Conservation (phyloP, 2,113 vertebrate species). For the Rhinichthys klamathensis region DNA sequence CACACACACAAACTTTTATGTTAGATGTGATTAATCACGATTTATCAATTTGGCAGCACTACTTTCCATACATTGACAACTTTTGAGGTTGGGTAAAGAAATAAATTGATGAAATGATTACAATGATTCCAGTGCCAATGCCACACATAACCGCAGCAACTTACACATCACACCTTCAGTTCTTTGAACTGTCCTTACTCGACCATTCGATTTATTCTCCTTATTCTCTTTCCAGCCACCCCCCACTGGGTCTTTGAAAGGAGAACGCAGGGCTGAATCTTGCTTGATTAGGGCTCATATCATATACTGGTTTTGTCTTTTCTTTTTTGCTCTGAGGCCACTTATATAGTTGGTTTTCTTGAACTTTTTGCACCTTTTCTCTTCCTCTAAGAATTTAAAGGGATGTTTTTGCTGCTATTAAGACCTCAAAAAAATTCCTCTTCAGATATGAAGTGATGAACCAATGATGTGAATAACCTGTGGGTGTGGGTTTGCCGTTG, state of each 20-base stretch:
- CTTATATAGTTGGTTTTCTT: conserved; percentile 1
- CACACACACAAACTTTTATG: too few relatives aligned
- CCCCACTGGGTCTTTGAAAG: not conserved
- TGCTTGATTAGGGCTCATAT: not conserved
- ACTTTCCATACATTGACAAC: too few relatives aligned
- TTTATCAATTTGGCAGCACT: too few relatives aligned
- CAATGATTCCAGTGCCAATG: not conserved
- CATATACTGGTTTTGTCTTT: too few relatives aligned
- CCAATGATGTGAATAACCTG: too few relatives aligned
- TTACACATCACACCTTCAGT: not conserved
- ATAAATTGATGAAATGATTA: not conserved
- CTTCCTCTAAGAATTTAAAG: not conserved
- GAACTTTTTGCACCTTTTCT: not conserved
- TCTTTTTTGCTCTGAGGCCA: not conserved
- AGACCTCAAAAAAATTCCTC: not conserved
- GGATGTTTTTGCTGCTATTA: not conserved
- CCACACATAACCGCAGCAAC: not conserved
- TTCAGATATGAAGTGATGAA: not conserved
- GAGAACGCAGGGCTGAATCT: not conserved
- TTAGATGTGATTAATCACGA: too few relatives aligned
- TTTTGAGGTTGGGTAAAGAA: not conserved
- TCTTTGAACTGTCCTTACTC: not conserved
- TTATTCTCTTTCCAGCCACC: not conserved
- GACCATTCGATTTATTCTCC: not conserved
- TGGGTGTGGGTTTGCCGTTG: too few relatives aligned